Evolutionary conservation across 1,140 invertebrate genomes (phyloP).

Genomic region (Paraescarpia echinospica): DNA sequence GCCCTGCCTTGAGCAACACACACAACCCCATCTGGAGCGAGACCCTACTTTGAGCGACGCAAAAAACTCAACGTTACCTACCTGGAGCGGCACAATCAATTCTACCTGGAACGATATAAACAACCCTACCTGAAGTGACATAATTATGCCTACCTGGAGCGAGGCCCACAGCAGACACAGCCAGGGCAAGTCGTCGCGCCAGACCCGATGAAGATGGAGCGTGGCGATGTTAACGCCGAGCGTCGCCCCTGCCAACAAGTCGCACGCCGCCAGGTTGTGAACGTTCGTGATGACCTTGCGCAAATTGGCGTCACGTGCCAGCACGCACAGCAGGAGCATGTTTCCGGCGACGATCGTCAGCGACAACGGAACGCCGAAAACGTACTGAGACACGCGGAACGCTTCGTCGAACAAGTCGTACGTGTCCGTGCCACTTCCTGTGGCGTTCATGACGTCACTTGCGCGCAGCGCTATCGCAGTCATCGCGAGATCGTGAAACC

Average conservation of each 20-base stretch:
- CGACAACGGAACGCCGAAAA: neutral
- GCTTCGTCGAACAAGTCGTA: neutral
- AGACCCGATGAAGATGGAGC: neutral
- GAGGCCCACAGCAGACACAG: neutral
- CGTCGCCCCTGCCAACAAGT: neutral
- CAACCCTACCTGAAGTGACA: too few relatives aligned
- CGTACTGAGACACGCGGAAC: neutral
- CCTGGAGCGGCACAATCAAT: neutral
- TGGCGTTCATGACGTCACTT: neutral
- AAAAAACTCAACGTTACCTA: neutral
- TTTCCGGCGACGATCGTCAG: neutral
- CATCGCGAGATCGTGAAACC: neutral
- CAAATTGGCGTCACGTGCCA: neutral
- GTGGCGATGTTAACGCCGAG: neutral
- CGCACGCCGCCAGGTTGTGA: neutral
- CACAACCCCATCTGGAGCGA: too few relatives aligned
- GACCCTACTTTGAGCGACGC: too few relatives aligned
- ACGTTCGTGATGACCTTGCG: neutral
- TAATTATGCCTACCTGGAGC: neutral
- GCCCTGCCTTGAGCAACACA: too few relatives aligned
- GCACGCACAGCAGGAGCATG: neutral
- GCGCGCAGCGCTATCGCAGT: neutral
- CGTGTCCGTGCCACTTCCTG: neutral
- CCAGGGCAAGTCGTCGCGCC: neutral
- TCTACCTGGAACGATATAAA: too few relatives aligned